phyloP scores from a whole-genome alignment of 2,797 vertebrate genomes.

The Molothrus aeneus region DNA sequence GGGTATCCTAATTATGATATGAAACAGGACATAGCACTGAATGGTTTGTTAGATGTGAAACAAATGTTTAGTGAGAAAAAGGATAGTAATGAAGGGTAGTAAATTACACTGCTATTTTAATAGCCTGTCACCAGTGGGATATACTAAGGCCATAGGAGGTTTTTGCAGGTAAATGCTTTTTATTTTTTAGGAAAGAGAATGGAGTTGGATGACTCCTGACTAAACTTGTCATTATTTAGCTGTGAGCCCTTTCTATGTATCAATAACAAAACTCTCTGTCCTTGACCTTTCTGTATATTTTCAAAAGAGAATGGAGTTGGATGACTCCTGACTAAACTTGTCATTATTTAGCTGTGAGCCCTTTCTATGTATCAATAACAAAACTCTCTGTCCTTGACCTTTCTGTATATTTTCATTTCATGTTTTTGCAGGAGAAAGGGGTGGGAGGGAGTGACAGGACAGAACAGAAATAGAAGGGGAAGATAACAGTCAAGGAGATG shows the following conservation, averaged over 20 bases:
- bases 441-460: background rate
- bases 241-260: background rate
- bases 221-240: background rate
- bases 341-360: background rate
- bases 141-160: background rate
- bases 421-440: background rate
- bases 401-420: background rate
- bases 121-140: background rate
- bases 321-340: background rate
- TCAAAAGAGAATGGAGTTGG: background rate
- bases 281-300: background rate
- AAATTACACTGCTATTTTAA: background rate
- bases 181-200: background rate
- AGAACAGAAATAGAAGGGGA: background rate
- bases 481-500: background rate
- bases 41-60: background rate
- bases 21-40: background rate
- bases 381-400: background rate
- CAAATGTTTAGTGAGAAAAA: background rate
- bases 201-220: background rate
- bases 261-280: background rate
- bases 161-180: background rate
- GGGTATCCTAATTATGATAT: background rate
- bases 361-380: background rate
- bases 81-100: background rate